A percentile compares a stretch with the other conserved stretches of the same genome.
phyloP scores from a whole-genome alignment of 2,797 vertebrate genomes.

The Peromyscus attwateri region DNA sequence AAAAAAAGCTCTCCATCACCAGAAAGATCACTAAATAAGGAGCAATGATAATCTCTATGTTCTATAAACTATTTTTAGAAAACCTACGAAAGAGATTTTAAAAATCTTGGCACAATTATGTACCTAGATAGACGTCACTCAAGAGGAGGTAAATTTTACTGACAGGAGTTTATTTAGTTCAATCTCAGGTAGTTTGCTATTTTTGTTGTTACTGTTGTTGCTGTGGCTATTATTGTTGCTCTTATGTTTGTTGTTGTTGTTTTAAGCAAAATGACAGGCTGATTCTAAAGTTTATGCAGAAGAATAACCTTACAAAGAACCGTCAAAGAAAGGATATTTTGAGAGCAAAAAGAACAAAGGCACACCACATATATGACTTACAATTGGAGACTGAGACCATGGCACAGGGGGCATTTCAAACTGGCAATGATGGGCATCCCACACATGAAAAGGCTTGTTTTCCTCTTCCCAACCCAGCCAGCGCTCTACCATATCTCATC shows the following conservation, averaged over 20 bases:
- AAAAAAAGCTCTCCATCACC: background rate
- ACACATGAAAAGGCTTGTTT: background rate
- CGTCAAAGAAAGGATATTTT: background rate
- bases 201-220: background rate
- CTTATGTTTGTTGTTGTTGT: background rate
- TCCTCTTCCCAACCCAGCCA: background rate
- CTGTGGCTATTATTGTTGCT: too few species aligned
- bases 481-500: fast-evolving
- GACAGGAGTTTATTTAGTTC: too few species aligned
- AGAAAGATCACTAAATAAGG: constrained; percentile 29
- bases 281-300: background rate
- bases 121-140: background rate
- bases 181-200: background rate
- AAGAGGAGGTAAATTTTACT: background rate
- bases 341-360: background rate
- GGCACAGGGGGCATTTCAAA: background rate
- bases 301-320: background rate
- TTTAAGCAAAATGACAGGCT: background rate
- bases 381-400: fast-evolving
- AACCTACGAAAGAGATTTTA: background rate
- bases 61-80: background rate
- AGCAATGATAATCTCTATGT: background rate
- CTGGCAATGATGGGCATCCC: fast-evolving
- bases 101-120: background rate
- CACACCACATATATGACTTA: background rate